Base-by-base conservation (phyloP, 2,113 vertebrate genomes). In the Cettia cetti region DNA sequence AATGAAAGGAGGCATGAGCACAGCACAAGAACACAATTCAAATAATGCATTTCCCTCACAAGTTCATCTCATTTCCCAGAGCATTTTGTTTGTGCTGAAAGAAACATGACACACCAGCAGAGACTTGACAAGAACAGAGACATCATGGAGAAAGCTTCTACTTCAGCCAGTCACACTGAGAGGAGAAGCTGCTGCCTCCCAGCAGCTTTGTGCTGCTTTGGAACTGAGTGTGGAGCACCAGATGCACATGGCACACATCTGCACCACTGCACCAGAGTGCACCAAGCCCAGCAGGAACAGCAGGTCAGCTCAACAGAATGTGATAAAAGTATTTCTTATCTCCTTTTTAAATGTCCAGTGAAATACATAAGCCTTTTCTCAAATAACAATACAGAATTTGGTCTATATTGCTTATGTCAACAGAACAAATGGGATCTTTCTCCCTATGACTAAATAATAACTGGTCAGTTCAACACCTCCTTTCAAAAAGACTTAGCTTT, bases 251-350 rank as follows among this genome's bases (percentile, higher is more conserved):
- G 23, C 28, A 83, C 45, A 23, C 27, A 75, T 74, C 33, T 33
- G 27, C 5, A 40, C n/a, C 3, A 0, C 27, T 22, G 19, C 33
- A 52, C 18, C 24, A 18, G 15, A 19, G 15, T 1, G 45, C 31
- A 60, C 33, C 35, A 52, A 75, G 31, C 20, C 24, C 53, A 79
- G 53, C 28, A 54, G 13, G 53, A 72, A 18, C 66, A 11, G 16
- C 7, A 52, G 33, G 24, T n/a, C 61, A 85, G 39, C 15, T 40
- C 74, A 71, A 39, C 3, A 9, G 16, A 52, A 40, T 0, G 3
- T 12, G 22, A 44, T 33, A 35, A 15, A 82, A 71, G 23, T 11
- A 26, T 56, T 80, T 75, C 1, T 33, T 24, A 23, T 72, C 30
- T 52, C 70, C 21, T 49, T 74, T 89, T 57, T 28, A 77, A 52